Evolutionary conservation across 2,797 vertebrate genomes (phyloP).

Genomic region (Botia almorhae): DNA sequence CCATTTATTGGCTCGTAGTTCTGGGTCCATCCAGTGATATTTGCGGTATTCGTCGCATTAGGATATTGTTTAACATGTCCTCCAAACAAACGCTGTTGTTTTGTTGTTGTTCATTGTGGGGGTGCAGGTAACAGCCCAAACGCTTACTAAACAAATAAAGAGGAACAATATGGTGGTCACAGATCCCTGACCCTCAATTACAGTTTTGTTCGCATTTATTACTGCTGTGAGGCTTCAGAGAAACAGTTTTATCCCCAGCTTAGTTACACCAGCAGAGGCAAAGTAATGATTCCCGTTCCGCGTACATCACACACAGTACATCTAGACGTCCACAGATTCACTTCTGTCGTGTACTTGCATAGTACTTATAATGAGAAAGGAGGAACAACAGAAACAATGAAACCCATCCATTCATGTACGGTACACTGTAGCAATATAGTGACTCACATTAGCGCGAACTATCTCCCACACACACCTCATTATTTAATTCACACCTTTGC

Average conservation of each 20-base stretch:
- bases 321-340: constrained; percentile 76
- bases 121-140: constrained; percentile 9
- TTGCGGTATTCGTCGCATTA: constrained; percentile 17
- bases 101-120: not conserved
- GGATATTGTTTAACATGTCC: constrained; percentile 19
- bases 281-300: constrained; percentile 74
- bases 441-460: constrained; percentile 12
- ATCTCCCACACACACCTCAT: constrained; percentile 59
- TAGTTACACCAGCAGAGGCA: constrained; percentile 49
- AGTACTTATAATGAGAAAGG: constrained; percentile 77
- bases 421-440: constrained; percentile 22
- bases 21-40: constrained; percentile 16
- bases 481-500: constrained; percentile 72
- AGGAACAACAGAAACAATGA: constrained; percentile 60
- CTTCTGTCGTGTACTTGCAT: constrained; percentile 84
- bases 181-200: constrained; percentile 36
- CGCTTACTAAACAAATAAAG: constrained; percentile 29
- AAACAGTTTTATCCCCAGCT: constrained; percentile 37
- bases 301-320: constrained; percentile 66
- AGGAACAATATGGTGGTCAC: constrained; percentile 31
- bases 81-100: constrained; percentile 7
- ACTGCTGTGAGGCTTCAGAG: constrained; percentile 42
- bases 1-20: constrained; percentile 16
- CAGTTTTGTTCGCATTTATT: constrained; percentile 52
- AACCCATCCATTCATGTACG: constrained; percentile 45